Evolutionary conservation across 2,888 invertebrate species (phyloP).

Genomic region (Blomia tropicalis): DNA sequence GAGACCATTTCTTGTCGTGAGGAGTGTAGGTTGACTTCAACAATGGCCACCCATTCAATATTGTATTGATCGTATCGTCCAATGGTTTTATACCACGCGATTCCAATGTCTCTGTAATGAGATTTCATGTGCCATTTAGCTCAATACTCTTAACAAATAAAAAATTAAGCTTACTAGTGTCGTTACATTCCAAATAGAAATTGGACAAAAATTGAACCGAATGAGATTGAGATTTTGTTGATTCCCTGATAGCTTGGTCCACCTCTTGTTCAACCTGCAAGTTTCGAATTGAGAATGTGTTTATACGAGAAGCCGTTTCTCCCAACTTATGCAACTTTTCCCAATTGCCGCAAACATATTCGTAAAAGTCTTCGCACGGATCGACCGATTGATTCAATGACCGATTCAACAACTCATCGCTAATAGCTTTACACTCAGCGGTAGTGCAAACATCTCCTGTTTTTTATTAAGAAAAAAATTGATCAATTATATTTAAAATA

Average conservation of each 20-base stretch:
- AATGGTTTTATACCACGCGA: slow-evolving; percentile 31
- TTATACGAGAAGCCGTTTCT: neutral
- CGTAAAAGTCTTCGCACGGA: slow-evolving; percentile 7
- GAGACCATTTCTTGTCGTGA: neutral
- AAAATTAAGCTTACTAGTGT: slow-evolving; percentile 13
- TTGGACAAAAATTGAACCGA: neutral
- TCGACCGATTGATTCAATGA: neutral
- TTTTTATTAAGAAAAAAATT: slow-evolving; percentile 41
- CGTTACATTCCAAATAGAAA: neutral
- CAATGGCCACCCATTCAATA: slow-evolving; percentile 23
- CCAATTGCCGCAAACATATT: slow-evolving; percentile 6
- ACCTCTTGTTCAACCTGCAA: neutral
- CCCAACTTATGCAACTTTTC: neutral
- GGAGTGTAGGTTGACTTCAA: slow-evolving; percentile 2
- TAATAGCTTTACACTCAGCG: neutral
- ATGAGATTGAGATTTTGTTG: neutral
- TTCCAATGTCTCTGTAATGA: slow-evolving; percentile 28
- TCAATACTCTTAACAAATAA: too few species aligned
- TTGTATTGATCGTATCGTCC: neutral
- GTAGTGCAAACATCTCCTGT: slow-evolving; percentile 60
- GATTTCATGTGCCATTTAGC: too few species aligned
- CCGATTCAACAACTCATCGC: neutral
- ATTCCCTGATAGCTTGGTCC: neutral
- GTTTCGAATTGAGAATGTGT: neutral
- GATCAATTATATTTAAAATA: neutral